A percentile compares a stretch with the other conserved stretches of the same genome.
Conservation (phyloP, 2,797 vertebrate genomes). For the Pipistrellus pygmaeus region DNA sequence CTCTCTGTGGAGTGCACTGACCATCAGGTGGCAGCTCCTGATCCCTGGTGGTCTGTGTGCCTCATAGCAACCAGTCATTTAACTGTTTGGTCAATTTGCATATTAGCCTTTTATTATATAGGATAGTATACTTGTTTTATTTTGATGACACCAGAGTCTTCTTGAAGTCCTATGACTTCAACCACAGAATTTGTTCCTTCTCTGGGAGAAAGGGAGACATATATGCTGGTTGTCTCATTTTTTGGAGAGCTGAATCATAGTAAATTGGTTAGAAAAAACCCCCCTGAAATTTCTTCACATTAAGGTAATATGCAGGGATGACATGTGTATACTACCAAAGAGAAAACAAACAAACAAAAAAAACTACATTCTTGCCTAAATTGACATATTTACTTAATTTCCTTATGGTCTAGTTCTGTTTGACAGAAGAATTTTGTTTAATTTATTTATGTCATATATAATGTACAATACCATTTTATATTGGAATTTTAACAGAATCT, state of each 20-base stretch:
- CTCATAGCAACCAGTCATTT: too few species aligned
- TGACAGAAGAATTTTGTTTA: background rate
- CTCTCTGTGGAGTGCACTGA: too few species aligned
- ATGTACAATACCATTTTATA: constrained; percentile 31
- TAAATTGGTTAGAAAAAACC: background rate
- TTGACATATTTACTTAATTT: constrained; percentile 25
- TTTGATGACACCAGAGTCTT: background rate
- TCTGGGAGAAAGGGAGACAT: background rate
- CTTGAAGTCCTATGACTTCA: background rate
- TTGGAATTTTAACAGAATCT: background rate
- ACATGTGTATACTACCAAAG: background rate
- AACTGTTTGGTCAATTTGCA: too few species aligned
- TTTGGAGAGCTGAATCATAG: background rate
- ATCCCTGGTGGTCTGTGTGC: too few species aligned
- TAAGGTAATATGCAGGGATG: background rate
- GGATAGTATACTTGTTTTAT: background rate
- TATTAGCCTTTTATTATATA: too few species aligned
- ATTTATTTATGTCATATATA: background rate
- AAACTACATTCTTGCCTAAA: background rate
- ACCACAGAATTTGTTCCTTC: background rate
- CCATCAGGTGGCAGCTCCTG: too few species aligned
- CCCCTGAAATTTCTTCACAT: constrained; percentile 25
- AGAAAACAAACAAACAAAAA: background rate
- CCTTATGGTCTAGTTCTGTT: constrained; percentile 33
- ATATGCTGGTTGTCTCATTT: background rate